phyloP scores from a whole-genome alignment of 2,888 invertebrate species.

The Limnephilus rhombicus region DNA sequence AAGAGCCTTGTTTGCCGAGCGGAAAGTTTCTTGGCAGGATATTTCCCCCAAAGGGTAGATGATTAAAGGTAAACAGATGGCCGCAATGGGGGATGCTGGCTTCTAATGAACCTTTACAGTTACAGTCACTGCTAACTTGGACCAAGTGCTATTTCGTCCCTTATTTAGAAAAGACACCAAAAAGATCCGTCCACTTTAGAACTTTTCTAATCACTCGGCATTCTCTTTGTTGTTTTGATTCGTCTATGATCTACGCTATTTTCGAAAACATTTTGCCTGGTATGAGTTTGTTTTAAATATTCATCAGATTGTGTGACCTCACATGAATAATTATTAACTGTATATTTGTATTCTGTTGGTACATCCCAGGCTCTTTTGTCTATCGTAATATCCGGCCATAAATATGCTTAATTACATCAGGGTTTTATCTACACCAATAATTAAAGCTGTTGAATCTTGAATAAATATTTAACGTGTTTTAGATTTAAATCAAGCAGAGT shows the following conservation, averaged over 20 bases:
- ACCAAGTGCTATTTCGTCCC: not conserved
- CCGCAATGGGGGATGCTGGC: constrained; percentile 7
- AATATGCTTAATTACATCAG: constrained; percentile 29
- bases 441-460: not conserved
- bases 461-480: not conserved
- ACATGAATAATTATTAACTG: not conserved
- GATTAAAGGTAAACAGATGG: constrained; percentile 32
- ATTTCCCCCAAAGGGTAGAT: constrained; percentile 11
- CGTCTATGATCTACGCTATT: not conserved
- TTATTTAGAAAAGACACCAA: not conserved
- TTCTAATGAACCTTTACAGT: constrained; percentile 21
- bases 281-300: not conserved
- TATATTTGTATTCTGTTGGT: not conserved
- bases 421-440: not conserved
- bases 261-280: not conserved
- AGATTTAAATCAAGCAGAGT: not conserved
- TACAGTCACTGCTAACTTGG: constrained; percentile 10
- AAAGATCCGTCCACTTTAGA: not conserved
- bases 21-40: constrained; percentile 16
- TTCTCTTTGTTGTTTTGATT: not conserved
- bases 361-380: constrained; percentile 19
- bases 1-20: not conserved
- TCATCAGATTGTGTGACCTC: not conserved
- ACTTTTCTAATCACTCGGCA: not conserved
- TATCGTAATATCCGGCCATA: constrained; percentile 27